Evolutionary conservation across 2,113 vertebrate genomes (phyloP).

Genomic region (Zonotrichia leucophrys): DNA sequence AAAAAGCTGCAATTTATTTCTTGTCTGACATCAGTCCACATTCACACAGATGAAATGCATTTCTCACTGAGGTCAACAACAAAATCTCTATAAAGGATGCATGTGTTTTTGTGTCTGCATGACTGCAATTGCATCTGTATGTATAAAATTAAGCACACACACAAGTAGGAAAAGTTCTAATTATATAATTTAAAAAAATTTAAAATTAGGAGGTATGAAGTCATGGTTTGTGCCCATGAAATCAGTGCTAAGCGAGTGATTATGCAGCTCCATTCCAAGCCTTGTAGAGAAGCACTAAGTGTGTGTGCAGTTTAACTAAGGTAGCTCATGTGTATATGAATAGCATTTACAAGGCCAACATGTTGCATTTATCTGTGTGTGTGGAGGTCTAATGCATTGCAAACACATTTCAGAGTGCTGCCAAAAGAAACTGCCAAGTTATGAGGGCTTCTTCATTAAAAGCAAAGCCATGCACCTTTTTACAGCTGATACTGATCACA

Average conservation of each 20-base stretch:
- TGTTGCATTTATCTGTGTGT: background rate
- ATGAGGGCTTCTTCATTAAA: background rate
- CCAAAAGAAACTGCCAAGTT: background rate
- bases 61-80: background rate
- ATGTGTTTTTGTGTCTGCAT: background rate
- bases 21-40: background rate
- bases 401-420: background rate
- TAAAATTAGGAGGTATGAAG: background rate
- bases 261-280: background rate
- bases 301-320: background rate
- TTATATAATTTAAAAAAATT: accelerated
- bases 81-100: background rate
- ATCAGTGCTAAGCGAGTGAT: background rate
- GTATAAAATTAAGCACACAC: background rate
- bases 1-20: background rate
- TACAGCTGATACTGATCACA: background rate
- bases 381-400: background rate
- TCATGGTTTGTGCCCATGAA: background rate
- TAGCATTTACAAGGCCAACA: background rate
- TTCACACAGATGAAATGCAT: background rate
- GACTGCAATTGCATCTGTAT: background rate
- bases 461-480: background rate
- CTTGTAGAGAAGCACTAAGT: background rate
- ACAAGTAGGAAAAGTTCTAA: background rate
- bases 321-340: background rate